Percentiles rank a stretch among this genome's conserved stretches.
These are phyloP conservation scores for Stegodyphus mimosarum DNA, from an alignment of 1,140 invertebrate genomes.

Conservation along the genomic window DNA sequence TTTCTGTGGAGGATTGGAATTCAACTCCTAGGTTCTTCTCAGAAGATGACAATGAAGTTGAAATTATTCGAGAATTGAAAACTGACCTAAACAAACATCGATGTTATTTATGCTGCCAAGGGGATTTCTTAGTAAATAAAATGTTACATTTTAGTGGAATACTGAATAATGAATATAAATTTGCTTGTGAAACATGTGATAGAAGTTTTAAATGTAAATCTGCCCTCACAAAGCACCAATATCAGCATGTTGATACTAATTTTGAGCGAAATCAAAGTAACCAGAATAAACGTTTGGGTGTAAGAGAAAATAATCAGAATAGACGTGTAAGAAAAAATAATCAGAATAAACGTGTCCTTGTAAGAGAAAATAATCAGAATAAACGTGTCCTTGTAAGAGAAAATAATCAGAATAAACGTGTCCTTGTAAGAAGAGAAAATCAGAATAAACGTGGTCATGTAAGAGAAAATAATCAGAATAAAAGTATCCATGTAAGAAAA, in stretches of 20 bases:
- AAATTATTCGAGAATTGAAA: conserved; percentile 36
- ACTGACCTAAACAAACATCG: neutral
- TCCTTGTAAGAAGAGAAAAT: too few relatives aligned
- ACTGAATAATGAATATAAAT: neutral
- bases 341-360: too few relatives aligned
- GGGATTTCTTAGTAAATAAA: conserved; percentile 32
- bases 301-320: neutral
- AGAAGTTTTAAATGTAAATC: conserved; percentile 9
- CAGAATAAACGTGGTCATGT: too few relatives aligned
- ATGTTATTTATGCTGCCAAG: conserved; percentile 29
- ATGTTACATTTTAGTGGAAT: conserved; percentile 33
- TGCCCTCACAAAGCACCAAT: neutral
- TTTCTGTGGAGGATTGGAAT: too few relatives aligned
- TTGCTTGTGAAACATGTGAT: conserved; percentile 32
- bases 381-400: too few relatives aligned
- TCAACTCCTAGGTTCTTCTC: neutral
- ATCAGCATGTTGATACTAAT: neutral
- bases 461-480: too few relatives aligned
- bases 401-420: too few relatives aligned
- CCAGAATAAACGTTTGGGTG: too few relatives aligned
- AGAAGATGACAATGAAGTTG: conserved; percentile 10
- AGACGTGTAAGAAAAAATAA: too few relatives aligned
- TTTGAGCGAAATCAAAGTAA: too few relatives aligned
- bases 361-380: too few relatives aligned
- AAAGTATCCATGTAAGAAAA: too few relatives aligned